A percentile compares a stretch with the other conserved stretches of the same genome.
phyloP scores from a whole-genome alignment of 2,797 vertebrate species.

The Pangasius macronema region DNA sequence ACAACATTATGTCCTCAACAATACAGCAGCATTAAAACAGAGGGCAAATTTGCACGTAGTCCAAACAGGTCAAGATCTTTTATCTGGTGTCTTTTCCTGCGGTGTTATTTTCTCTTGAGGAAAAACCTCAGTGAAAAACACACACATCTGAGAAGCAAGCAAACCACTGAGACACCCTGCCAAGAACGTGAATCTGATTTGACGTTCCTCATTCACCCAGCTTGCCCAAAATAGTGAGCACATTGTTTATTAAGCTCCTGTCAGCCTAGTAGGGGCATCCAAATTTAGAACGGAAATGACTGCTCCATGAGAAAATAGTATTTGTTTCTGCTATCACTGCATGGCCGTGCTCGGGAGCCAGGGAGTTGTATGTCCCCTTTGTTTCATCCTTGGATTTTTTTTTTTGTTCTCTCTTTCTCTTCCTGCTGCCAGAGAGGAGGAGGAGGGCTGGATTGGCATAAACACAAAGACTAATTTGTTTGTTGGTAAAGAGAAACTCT shows the following conservation, averaged over 20 bases:
- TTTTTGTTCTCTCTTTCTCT: constrained; percentile 53
- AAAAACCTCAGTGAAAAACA: constrained; percentile 29
- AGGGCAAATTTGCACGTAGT: constrained; percentile 11
- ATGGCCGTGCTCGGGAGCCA: constrained; percentile 71
- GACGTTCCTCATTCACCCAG: constrained; percentile 59
- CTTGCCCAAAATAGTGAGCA: constrained; percentile 63
- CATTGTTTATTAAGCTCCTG: constrained; percentile 64
- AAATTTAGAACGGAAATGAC: constrained; percentile 78
- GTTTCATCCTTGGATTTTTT: constrained; percentile 79
- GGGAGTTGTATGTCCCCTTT: constrained; percentile 77
- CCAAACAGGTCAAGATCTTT: background rate
- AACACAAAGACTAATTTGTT: constrained; percentile 83
- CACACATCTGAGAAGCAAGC: constrained; percentile 1
- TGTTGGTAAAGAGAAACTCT: constrained; percentile 80
- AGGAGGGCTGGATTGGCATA: constrained; percentile 64
- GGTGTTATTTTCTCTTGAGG: constrained; percentile 15
- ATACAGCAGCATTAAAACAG: background rate
- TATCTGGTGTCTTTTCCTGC: constrained; percentile 13
- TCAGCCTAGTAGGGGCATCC: constrained; percentile 62
- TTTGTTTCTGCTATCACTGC: constrained; percentile 75
- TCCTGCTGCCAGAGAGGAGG: constrained; percentile 41
- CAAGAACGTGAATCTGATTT: constrained; percentile 49
- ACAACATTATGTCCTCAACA: background rate
- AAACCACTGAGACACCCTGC: constrained; percentile 34
- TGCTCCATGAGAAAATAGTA: constrained; percentile 72